Percentiles rank a stretch among this genome's conserved stretches.
These are phyloP conservation scores for Oscheius sp. DNA, from an alignment of 2,888 invertebrate species.

Conservation along the genomic window DNA sequence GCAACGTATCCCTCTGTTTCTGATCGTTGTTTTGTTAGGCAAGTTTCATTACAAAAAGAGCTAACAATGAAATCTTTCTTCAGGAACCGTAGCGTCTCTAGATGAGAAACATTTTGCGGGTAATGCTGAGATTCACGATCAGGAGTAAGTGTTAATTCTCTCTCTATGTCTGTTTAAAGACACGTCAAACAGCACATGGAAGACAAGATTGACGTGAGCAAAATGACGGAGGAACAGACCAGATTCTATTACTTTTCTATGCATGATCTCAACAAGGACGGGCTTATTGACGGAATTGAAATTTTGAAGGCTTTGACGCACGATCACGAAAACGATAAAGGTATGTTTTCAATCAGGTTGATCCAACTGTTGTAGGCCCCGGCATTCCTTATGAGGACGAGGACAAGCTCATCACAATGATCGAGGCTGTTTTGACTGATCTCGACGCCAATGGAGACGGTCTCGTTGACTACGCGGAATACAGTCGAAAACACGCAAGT, in stretches of 20 bases:
- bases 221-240: slow-evolving; percentile 91
- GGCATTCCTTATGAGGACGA: slow-evolving; percentile 48
- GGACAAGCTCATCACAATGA: slow-evolving; percentile 51
- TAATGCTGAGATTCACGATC: slow-evolving; percentile 27
- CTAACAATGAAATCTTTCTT: neutral
- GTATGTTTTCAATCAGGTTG: slow-evolving; percentile 8
- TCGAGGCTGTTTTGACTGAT: slow-evolving; percentile 76
- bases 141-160: slow-evolving; percentile 14
- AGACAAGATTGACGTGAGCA: slow-evolving; percentile 84
- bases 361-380: slow-evolving; percentile 33
- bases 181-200: slow-evolving; percentile 93
- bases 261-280: slow-evolving; percentile 95
- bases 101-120: slow-evolving; percentile 23
- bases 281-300: slow-evolving; percentile 92
- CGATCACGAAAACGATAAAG: slow-evolving; percentile 48
- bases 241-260: slow-evolving; percentile 96
- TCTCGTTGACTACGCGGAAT: slow-evolving; percentile 92
- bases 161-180: slow-evolving; percentile 75
- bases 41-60: neutral
- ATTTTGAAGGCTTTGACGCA: slow-evolving; percentile 92
- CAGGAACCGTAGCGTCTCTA: neutral
- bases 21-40: slow-evolving; percentile 1
- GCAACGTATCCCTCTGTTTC: neutral
- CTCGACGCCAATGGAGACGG: slow-evolving; percentile 89
- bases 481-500: slow-evolving; percentile 78